Conservation (phyloP, 2,113 vertebrate genomes). For the Colossoma macropomum region DNA sequence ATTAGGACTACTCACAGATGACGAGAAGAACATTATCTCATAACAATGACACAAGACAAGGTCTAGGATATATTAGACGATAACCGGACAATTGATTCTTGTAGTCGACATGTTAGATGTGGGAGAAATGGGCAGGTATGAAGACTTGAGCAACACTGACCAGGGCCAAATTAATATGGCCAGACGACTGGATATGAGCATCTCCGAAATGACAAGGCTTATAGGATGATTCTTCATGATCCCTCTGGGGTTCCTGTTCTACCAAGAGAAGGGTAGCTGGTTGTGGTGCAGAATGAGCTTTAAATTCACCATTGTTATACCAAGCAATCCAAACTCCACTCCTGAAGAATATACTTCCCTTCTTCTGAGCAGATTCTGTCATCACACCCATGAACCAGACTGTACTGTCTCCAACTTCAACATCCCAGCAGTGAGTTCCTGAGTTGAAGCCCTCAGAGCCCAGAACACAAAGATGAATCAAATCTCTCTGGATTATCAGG, state of each 20-base stretch:
- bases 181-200: no score
- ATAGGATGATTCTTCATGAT: no score
- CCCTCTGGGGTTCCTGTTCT: conserved; percentile 9
- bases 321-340: conserved; percentile 28
- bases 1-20: no score
- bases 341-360: not conserved
- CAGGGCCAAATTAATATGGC: no score
- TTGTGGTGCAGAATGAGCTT: not conserved
- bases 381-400: conserved; percentile 41
- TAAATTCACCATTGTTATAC: not conserved
- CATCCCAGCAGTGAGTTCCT: conserved; percentile 39
- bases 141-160: no score
- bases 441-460: conserved; percentile 39
- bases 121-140: no score
- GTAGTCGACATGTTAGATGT: no score
- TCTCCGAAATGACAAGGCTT: no score
- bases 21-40: no score
- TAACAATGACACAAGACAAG: no score
- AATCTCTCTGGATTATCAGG: conserved; percentile 36
- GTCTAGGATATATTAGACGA: no score
- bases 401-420: conserved; percentile 30
- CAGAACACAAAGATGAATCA: conserved; percentile 13
- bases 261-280: not conserved
- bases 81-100: no score
- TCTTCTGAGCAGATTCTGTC: conserved; percentile 24